A percentile compares a stretch with the other conserved stretches of the same genome.
These are phyloP conservation scores for Stichopus horrens DNA, from an alignment of 53 echinoderm and acorn worm genomes.

Conservation along the genomic window DNA sequence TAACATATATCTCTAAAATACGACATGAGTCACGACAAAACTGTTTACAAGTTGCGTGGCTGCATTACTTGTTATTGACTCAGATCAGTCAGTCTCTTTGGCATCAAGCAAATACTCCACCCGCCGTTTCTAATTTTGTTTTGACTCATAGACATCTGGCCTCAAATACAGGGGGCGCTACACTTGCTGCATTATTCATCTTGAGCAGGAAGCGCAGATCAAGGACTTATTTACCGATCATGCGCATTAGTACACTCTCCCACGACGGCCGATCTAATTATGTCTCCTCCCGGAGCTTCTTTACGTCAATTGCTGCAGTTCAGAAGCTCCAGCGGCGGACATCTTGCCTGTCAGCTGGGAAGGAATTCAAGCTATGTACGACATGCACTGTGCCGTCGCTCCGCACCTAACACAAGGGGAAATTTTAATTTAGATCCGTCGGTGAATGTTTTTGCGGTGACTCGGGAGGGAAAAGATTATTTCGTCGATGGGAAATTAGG, in stretches of 20 bases:
- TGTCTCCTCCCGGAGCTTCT: slow-evolving; percentile 3
- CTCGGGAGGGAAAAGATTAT: background rate
- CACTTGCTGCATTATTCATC: background rate
- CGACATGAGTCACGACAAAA: too few species aligned
- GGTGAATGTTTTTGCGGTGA: background rate
- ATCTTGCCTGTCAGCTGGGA: background rate
- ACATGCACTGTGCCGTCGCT: background rate
- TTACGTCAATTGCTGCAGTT: background rate
- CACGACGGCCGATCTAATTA: slow-evolving; percentile 6
- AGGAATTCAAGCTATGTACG: slow-evolving; percentile 31
- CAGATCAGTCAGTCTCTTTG: background rate
- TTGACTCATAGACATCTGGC: background rate
- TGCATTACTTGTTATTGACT: background rate
- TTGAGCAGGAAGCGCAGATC: background rate
- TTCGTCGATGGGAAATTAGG: background rate
- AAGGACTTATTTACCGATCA: slow-evolving; percentile 3
- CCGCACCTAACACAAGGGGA: background rate
- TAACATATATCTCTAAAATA: too few species aligned
- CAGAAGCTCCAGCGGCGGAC: slow-evolving; percentile 9
- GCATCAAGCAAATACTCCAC: background rate
- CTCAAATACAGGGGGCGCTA: background rate
- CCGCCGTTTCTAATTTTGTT: background rate
- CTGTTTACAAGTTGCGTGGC: too few species aligned
- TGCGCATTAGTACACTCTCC: background rate
- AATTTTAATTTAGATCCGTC: background rate